A percentile compares a stretch with the other conserved stretches of the same genome.
These are phyloP conservation scores for Drosophila anomalipes DNA, from an alignment of 2,888 invertebrate species.

Conservation along the genomic window DNA sequence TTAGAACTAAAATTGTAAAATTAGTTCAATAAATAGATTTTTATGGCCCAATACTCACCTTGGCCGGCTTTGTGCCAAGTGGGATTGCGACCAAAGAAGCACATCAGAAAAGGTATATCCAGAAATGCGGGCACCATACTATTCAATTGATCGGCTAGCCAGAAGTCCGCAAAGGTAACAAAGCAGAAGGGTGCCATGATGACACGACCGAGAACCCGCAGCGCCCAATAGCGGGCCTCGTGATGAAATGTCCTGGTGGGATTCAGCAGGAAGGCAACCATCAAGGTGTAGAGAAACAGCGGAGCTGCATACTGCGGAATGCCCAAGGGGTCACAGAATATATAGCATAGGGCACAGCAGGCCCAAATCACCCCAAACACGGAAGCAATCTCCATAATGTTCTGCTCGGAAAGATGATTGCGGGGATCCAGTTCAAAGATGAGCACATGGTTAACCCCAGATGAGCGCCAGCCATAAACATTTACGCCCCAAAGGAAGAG, in stretches of 20 bases:
- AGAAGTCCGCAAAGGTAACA: constrained; percentile 94
- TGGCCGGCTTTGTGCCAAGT: constrained; percentile 86
- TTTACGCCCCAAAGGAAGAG: constrained; percentile 92
- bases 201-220: constrained; percentile 87
- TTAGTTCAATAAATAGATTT: neutral
- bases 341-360: constrained; percentile 88
- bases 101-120: constrained; percentile 92
- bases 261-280: constrained; percentile 90
- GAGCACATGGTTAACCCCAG: constrained; percentile 93
- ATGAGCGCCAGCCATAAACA: constrained; percentile 92
- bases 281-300: constrained; percentile 88
- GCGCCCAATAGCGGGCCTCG: constrained; percentile 91
- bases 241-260: constrained; percentile 91
- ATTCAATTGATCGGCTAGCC: constrained; percentile 94
- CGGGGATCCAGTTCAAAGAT: constrained; percentile 93
- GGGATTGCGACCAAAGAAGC: constrained; percentile 89
- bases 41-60: constrained; percentile 63
- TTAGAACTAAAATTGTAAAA: neutral
- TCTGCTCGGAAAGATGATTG: constrained; percentile 91
- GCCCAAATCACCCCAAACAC: constrained; percentile 92
- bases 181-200: constrained; percentile 91
- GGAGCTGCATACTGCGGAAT: constrained; percentile 93
- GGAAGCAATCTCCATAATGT: constrained; percentile 91
- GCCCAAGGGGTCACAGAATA: constrained; percentile 88
- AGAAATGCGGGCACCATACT: constrained; percentile 91